Evolutionary conservation across 1,140 invertebrate species (phyloP), one percentile per base, ranked within the genome.

Genomic region (Drosophila rufa): DNA sequence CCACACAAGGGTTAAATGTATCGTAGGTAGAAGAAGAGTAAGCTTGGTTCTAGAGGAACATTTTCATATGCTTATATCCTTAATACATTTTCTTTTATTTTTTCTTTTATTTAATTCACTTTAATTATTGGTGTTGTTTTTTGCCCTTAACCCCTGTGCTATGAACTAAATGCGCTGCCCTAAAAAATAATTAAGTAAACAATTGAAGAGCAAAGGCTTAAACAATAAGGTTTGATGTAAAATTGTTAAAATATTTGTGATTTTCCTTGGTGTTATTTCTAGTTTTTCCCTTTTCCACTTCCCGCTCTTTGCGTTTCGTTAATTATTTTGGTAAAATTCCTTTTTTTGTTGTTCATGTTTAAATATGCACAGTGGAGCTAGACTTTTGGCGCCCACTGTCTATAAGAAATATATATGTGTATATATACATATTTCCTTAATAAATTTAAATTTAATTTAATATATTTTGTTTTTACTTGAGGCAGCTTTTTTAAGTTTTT

Each of bases 111-210:
- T 46, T 66, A 42, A 60, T 56, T 65, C 15, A 38, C 8, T 53
- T 47, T 56, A 56, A 68, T 70, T 66, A 15, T 71, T 71, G 65
- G 36, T 50, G 59, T 55, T 38, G 33, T 38, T 55, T 15, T 70
- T 66, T 58, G 22, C 36, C 68, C 53, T 67, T 82, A 85, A 69
- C 75, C 83, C 83, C 79, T 82, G 79, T 82, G 69, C 75, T 68
- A 45, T 62, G 5, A 75, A 79, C 75, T 82, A 70, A 86, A 81
- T 67, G 56, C 64, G 67, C 71, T 75, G 53, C 53, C 53, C 47
- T 65, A 53, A 15, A 43, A 75, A 47, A 43, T 17, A 46, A 12
- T n/a, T 3, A 4, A 11, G 5, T 42, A 59, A 30, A 38, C 27
- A 38, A 19, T 60, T 51, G n/a, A 30, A 9, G 17, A 55, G 33